Percentiles rank a stretch among this genome's conserved stretches.
Conservation (phyloP, 2,888 invertebrate species). For the Caenorhabditis sp. region DNA sequence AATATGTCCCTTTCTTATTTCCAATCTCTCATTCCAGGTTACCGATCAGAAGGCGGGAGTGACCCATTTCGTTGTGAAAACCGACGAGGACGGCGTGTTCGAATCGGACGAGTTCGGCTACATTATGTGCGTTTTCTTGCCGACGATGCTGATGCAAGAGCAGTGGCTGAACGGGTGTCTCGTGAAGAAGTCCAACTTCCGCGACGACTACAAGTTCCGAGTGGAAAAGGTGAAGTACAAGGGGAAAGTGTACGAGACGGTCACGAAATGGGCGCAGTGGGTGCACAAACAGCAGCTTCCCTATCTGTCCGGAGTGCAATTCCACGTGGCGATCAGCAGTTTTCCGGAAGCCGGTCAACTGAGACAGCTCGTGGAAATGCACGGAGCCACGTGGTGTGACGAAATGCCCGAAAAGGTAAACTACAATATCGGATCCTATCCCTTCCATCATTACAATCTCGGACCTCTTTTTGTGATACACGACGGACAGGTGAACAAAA, state of each 20-base stretch:
- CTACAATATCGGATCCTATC: constrained; percentile 14
- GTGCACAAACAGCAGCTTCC: constrained; percentile 25
- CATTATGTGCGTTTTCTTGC: constrained; percentile 34
- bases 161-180: constrained; percentile 21
- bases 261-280: constrained; percentile 20
- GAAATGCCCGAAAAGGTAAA: constrained; percentile 10
- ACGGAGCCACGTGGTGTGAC: constrained; percentile 13
- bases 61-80: constrained; percentile 15
- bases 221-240: constrained; percentile 19
- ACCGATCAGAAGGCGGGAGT: constrained; percentile 29
- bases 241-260: constrained; percentile 11
- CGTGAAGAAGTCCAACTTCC: constrained; percentile 21
- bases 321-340: neutral
- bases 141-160: constrained; percentile 22
- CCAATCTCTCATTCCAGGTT: neutral
- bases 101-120: constrained; percentile 29
- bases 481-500: constrained; percentile 4
- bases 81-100: neutral
- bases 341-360: too few relatives aligned
- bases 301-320: constrained; percentile 15
- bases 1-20: too few relatives aligned
- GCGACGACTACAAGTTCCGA: constrained; percentile 28
- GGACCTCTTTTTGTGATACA: constrained; percentile 25
- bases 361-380: constrained; percentile 34
- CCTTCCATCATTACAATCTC: constrained; percentile 19